Conservation (phyloP, 2,797 vertebrate species). For the Merluccius polli region DNA sequence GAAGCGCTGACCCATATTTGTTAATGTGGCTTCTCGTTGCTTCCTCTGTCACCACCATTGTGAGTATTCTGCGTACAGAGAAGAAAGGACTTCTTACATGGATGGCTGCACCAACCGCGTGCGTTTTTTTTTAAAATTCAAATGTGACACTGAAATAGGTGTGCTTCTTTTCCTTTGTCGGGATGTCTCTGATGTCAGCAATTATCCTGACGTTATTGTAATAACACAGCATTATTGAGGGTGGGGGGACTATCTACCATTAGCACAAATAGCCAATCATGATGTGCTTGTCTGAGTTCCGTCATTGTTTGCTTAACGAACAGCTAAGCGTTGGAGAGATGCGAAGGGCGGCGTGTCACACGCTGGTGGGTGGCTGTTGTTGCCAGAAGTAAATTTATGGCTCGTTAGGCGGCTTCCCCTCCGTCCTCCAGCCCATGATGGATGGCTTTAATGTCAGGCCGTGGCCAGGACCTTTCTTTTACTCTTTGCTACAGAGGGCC, state of each 20-base stretch:
- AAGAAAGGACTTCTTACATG: constrained; percentile 29
- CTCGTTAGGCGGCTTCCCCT: constrained; percentile 51
- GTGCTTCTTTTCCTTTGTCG: constrained; percentile 28
- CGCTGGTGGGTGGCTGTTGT: background rate
- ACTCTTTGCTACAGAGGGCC: constrained; percentile 49
- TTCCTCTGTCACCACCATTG: constrained; percentile 42
- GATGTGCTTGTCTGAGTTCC: background rate
- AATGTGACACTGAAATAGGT: constrained; percentile 31
- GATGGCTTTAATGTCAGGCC: constrained; percentile 78
- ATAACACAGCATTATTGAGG: background rate
- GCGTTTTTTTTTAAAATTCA: constrained; percentile 14
- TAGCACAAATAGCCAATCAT: background rate
- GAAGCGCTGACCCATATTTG: constrained; percentile 55
- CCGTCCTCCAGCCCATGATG: constrained; percentile 67
- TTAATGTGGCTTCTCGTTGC: constrained; percentile 51
- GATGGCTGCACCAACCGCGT: background rate
- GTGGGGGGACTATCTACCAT: background rate
- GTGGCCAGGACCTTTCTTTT: constrained; percentile 55
- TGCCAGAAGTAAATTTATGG: constrained; percentile 78
- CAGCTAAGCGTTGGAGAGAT: background rate
- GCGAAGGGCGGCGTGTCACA: constrained; percentile 16
- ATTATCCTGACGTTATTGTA: constrained; percentile 13
- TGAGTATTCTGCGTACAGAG: background rate
- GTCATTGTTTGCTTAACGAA: background rate
- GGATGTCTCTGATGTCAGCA: constrained; percentile 24